Evolutionary conservation across 2,797 vertebrate genomes (phyloP).

Genomic region (Premnoplex brunnescens): DNA sequence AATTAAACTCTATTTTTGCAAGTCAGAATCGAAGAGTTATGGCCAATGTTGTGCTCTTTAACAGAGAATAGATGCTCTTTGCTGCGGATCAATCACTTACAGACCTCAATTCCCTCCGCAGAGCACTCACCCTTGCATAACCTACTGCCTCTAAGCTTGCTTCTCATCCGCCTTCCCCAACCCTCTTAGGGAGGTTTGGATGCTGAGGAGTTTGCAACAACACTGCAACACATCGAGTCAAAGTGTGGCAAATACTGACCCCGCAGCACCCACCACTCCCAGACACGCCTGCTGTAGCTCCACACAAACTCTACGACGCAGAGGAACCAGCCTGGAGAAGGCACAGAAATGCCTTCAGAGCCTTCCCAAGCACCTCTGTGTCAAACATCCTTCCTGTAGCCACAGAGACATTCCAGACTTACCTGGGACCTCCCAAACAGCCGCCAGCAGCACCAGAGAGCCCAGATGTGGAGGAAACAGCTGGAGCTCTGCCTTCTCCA

Average conservation of each 20-base stretch:
- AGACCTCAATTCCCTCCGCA: not conserved
- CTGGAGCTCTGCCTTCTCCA: slow-evolving; percentile 11
- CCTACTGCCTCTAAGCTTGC: not conserved
- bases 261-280: not conserved
- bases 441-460: not conserved
- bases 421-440: slow-evolving; percentile 39
- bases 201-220: not conserved
- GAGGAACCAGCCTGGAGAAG: not conserved
- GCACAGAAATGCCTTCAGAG: not conserved
- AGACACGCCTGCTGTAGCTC: not conserved
- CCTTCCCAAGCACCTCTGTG: not conserved
- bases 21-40: not conserved
- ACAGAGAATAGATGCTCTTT: not conserved
- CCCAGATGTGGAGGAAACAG: slow-evolving; percentile 51
- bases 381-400: not conserved
- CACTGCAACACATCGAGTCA: not conserved
- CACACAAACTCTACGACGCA: not conserved
- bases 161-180: not conserved
- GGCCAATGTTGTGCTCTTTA: not conserved
- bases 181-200: not conserved
- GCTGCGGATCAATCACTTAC: not conserved
- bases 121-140: not conserved
- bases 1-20: not conserved
- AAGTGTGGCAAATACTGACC: not conserved
- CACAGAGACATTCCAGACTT: not conserved